Evolutionary conservation across 2,113 vertebrate species (phyloP), one percentile per base, ranked within the genome.

Genomic region (Dunckerocampus dactyliophorus): DNA sequence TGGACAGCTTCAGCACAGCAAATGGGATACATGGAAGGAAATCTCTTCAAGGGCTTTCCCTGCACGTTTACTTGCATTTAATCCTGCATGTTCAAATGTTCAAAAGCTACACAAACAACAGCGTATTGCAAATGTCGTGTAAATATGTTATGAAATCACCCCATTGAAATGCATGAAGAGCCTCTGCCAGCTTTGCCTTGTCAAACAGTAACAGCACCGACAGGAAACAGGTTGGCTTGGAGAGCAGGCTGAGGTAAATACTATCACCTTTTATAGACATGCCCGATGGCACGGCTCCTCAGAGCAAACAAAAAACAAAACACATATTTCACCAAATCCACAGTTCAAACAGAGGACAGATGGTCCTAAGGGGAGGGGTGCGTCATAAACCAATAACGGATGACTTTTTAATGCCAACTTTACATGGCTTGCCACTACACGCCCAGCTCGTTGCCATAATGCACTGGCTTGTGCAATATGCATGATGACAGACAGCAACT

Each of bases 181-280:
- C 57, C 70, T 56, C 65, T 57, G 62, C 58, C 72, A 74, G 71
- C 56, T 64, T 75, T 60, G 70, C 64, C 59, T 60, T 79, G 80
- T 82, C 75, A 82, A 77, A 79, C 57, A 77, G 74, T n/a, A 62
- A 59, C 46, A 39, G 50, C 42, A 61, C 64, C 79, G 73, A 83
- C 63, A 74, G 71, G 58, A 78, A 76, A 63, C 71, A 73, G 76
- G 63, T 65, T 77, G 75, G 71, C 54, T 63, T 62, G 63, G 62
- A 59, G 37, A 82, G 65, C 71, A 76, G 63, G 51, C 59, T 24
- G 68, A 51, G 80, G 74, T 74, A 64, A 90, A 89, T 89, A 81
- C 77, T 84, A 84, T 87, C 78, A 82, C 90, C 90, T 88, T 88
- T 88, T 89, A 89, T 90, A 89, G 89, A 82, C 82, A 79, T 79